These are phyloP conservation scores for Phragmatobia fuliginosa DNA, from an alignment of 2,888 invertebrate species.

Conservation along the genomic window DNA sequence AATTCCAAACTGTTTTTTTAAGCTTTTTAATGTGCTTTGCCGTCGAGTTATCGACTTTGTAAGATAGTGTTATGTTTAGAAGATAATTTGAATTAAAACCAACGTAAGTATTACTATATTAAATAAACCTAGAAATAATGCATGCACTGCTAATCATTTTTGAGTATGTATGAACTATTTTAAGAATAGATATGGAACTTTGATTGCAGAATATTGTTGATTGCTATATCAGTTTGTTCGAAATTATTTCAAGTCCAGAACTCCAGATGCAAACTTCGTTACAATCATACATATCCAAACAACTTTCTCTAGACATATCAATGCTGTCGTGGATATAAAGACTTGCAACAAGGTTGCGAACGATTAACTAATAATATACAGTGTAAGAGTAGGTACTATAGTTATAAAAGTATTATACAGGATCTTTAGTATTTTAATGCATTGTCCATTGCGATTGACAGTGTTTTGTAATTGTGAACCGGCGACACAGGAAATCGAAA, in stretches of 20 bases:
- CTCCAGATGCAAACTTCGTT: background rate
- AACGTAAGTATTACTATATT: background rate
- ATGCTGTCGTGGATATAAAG: background rate
- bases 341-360: background rate
- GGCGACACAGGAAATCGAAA: background rate
- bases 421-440: too few species aligned
- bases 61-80: slow-evolving; percentile 26
- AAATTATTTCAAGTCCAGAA: background rate
- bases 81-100: background rate
- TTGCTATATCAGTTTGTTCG: background rate
- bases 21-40: slow-evolving; percentile 49
- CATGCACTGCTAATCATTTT: background rate
- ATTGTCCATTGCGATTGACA: background rate
- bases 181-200: background rate
- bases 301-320: background rate
- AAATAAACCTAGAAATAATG: background rate
- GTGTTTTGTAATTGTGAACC: background rate
- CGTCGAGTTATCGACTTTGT: slow-evolving; percentile 54
- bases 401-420: background rate
- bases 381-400: background rate
- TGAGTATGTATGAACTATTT: background rate
- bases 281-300: background rate
- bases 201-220: background rate
- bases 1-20: slow-evolving; percentile 57
- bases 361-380: background rate